Evolutionary conservation across 37 sponge, comb jelly and placozoan species (phyloP).

Genomic region (Cladorhizidae sp.): DNA sequence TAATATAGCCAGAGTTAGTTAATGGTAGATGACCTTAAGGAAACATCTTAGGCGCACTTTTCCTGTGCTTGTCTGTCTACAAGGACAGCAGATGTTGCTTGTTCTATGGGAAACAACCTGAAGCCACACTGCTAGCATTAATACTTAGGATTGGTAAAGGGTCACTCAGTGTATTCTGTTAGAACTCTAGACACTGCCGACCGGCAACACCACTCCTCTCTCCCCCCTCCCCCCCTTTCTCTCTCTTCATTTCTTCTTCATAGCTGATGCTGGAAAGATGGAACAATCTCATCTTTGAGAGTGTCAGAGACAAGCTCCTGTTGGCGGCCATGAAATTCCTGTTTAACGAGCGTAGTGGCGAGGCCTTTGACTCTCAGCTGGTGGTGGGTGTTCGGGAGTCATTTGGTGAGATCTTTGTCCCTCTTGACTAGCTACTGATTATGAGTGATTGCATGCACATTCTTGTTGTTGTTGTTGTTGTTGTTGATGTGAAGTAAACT

Average conservation of each 20-base stretch:
- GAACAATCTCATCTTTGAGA: slow-evolving; percentile 81
- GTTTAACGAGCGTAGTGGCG: slow-evolving; percentile 77
- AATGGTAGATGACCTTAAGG: too few relatives aligned
- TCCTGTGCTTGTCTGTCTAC: too few relatives aligned
- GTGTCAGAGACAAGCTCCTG: slow-evolving; percentile 60
- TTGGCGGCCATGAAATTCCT: slow-evolving; percentile 83
- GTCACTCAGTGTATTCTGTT: too few relatives aligned
- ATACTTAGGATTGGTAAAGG: too few relatives aligned
- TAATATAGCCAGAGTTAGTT: too few relatives aligned
- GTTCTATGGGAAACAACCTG: too few relatives aligned
- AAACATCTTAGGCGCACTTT: too few relatives aligned
- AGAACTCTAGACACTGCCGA: too few relatives aligned
- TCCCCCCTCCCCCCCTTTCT: neutral
- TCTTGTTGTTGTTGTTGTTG: neutral
- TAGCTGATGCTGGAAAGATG: slow-evolving; percentile 87
- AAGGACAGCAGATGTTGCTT: too few relatives aligned
- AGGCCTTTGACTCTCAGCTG: slow-evolving; percentile 84
- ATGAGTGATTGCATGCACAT: neutral
- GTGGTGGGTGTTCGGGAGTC: slow-evolving; percentile 90
- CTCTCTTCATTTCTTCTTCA: neutral
- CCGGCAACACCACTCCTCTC: slow-evolving; percentile 6
- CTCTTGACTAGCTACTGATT: neutral
- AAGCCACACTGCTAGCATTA: too few relatives aligned
- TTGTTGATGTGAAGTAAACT: slow-evolving; percentile 59
- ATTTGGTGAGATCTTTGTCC: slow-evolving; percentile 61